Conservation (phyloP, 2,888 invertebrate genomes). For the Nomada hirtipes region DNA sequence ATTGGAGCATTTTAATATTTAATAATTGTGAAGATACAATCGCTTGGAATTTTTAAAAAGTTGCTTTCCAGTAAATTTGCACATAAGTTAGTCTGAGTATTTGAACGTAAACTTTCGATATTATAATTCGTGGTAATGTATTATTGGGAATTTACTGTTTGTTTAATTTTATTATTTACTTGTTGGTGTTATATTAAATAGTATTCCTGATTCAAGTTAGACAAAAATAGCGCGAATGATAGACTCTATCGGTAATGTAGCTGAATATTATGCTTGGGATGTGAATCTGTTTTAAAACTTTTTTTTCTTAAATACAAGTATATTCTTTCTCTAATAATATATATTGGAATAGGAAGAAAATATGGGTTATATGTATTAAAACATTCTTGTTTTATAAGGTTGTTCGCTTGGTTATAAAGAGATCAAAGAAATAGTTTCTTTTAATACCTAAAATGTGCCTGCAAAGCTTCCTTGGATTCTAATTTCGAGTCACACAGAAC, state of each 20-base stretch:
- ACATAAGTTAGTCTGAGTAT: not conserved
- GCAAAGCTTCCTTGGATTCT: slow-evolving; percentile 86
- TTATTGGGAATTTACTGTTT: not conserved
- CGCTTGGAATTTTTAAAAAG: not conserved
- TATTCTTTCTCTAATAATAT: not conserved
- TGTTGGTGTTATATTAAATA: slow-evolving; percentile 1
- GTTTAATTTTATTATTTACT: not conserved
- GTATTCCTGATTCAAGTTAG: not conserved
- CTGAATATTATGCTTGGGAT: slow-evolving; percentile 26
- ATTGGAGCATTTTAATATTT: not conserved
- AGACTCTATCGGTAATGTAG: slow-evolving; percentile 48
- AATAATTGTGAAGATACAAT: not conserved
- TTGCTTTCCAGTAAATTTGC: not conserved
- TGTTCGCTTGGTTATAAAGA: slow-evolving; percentile 44
- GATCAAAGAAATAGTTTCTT: slow-evolving; percentile 22
- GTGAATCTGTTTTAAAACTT: slow-evolving; percentile 16
- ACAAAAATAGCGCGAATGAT: slow-evolving; percentile 29
- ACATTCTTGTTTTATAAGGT: slow-evolving; percentile 10
- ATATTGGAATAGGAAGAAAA: slow-evolving; percentile 13
- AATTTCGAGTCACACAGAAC: slow-evolving; percentile 87
- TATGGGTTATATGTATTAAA: not conserved
- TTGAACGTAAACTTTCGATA: not conserved
- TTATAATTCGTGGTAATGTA: not conserved
- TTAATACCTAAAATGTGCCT: slow-evolving; percentile 87
- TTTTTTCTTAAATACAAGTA: not conserved